Evolutionary conservation across 2,113 vertebrate species (phyloP), one percentile per base, ranked within the genome.

Genomic region (Ceyx cyanopectus): DNA sequence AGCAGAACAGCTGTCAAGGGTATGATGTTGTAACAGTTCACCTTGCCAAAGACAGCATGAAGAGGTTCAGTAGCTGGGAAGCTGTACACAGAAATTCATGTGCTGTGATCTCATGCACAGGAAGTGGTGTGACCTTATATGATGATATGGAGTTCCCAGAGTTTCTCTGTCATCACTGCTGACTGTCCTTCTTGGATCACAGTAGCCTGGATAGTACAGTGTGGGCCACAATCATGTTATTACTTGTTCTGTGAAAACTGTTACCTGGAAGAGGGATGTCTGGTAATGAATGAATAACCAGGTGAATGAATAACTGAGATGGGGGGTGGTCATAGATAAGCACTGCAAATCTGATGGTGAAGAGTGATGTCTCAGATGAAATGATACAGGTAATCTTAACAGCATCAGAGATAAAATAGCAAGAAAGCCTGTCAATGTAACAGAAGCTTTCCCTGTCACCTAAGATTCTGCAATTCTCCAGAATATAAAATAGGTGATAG

Each of bases 261-360:
- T 41, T 91, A 27, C 19, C 26, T 85, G 78, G 10, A 75, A 83
- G 3, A 89, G 43, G 53, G 70, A 54, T 2, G 8, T 14, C 68
- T 75, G 29, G 27, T 48, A 61, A 50, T 93, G 60, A 69, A 85
- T 85, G 51, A 89, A 57, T 87, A 86, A 88, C 14, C 12, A 70
- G 24, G n/a, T 73, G 41, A n/a, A 45, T 50, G 27, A 58, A 29
- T 75, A 60, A 90, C 53, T 66, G 60, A 66, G 40, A 6, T 1
- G 18, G 23, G 26, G 37, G 41, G 69, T 70, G 40, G 61, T 45
- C n/a, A 4, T 43, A 46, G 50, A 81, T 81, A 70, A 85, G 73
- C 34, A 92, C 58, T 32, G 43, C 18, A 63, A 61, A 90, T 70
- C 22, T 57, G 54, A 43, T 19, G 6, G 37, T 43, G 21, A 63